Base-by-base conservation (phyloP, 2,113 vertebrate genomes). In the Oenanthe melanoleuca region DNA sequence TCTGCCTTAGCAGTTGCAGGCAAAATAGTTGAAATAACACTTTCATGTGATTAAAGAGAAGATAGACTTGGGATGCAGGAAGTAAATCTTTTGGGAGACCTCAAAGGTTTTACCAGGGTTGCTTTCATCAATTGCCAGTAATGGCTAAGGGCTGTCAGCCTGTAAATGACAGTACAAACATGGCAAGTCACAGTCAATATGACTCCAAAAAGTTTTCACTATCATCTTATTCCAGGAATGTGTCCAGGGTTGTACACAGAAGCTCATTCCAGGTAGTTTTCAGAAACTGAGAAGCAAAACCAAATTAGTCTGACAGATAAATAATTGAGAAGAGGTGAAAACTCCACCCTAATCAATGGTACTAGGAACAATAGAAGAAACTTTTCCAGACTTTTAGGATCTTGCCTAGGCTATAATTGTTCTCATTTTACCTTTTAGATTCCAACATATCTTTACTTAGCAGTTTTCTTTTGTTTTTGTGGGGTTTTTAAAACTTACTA, bases 141-240 rank as follows among this genome's bases (percentile, higher is more conserved):
- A 69, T 11, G 57, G 50, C 77, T 72, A 33, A 40, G n/a, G 31
- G 31, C 72, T 57, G 15, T 71, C 67, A 77, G 77, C 37, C 79
- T 37, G n/a, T 69, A 83, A 89, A 70, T 52, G 55, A 26, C 72
- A 89, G 60, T 78, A 70, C 55, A 89, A 95, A 91, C 69, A 80
- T 3, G 1, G 59, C 49, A 77, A 91, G 63, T 83, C 72, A 38
- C 45, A 73, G 49, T 22, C 69, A 40, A 4, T 69, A 80, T 49
- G 52, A 70, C 37, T 79, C 34, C 24, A 83, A 37, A 83, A 80
- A 29, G 25, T 73, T 89, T 65, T 84, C 37, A 61, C 37, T 70
- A 61, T 92, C 45, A 91, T 80, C 77, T 86, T 86, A 49, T 31
- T 95, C 77, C 84, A 95, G 52, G 64, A 94, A 89, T 65, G 55